Conservation (phyloP, 2,888 invertebrate species). For the Achlya flavicornis region DNA sequence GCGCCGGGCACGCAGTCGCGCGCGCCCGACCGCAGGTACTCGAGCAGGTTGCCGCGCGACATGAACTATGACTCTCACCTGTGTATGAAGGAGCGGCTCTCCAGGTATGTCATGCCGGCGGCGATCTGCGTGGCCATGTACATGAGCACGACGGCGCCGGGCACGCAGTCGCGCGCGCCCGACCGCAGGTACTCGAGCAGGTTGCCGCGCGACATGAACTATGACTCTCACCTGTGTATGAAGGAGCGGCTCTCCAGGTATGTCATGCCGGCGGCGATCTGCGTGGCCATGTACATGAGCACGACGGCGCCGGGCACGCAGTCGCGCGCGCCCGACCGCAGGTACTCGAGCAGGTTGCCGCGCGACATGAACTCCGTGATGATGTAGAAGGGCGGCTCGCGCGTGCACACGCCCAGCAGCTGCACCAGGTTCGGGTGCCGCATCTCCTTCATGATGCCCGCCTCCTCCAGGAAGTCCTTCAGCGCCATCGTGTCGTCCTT, state of each 20-base stretch:
- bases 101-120: conserved; percentile 99
- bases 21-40: conserved; percentile 95
- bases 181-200: conserved; percentile 97
- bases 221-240: conserved; percentile 89
- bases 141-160: conserved; percentile 97
- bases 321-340: conserved; percentile 93
- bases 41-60: conserved; percentile 98
- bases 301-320: conserved; percentile 96
- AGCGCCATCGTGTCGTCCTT: conserved; percentile 99
- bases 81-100: conserved; percentile 97
- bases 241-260: conserved; percentile 98
- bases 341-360: conserved; percentile 98
- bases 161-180: conserved; percentile 91
- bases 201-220: conserved; percentile 89
- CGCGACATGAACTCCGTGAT: conserved; percentile 99
- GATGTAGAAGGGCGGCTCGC: conserved; percentile 99
- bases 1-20: conserved; percentile 95
- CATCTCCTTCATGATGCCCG: conserved; percentile 99
- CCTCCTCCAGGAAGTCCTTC: conserved; percentile 99
- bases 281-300: conserved; percentile 99
- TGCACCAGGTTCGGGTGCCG: conserved; percentile 99
- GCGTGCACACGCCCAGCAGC: conserved; percentile 98
- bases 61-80: conserved; percentile 91
- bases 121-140: conserved; percentile 99
- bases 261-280: conserved; percentile 99